Conservation (phyloP, 2,888 invertebrate species). For the Galerucella pusilla region DNA sequence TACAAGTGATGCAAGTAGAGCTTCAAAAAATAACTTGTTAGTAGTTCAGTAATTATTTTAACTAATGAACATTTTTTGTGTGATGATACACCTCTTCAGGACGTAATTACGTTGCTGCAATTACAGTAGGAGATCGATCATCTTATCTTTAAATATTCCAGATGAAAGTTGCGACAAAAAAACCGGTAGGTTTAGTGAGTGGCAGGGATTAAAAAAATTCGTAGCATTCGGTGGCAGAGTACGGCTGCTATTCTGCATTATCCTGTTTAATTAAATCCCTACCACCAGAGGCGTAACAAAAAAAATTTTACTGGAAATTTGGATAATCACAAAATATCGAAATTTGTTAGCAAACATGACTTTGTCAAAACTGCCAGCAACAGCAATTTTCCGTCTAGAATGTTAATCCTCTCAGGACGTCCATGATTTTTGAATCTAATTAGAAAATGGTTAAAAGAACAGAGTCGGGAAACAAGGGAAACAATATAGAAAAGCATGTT, state of each 20-base stretch:
- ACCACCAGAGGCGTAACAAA: background rate
- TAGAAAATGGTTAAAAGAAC: constrained; percentile 25
- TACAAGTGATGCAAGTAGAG: too few relatives aligned
- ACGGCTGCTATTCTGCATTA: background rate
- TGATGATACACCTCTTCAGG: background rate
- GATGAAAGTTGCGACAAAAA: background rate
- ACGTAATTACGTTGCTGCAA: background rate
- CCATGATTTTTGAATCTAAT: background rate
- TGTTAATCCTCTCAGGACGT: background rate
- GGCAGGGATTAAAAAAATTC: background rate
- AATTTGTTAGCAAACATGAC: too few relatives aligned
- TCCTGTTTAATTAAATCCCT: background rate
- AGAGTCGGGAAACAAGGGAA: background rate
- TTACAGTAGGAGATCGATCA: background rate
- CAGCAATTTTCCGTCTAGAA: background rate
- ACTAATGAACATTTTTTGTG: background rate
- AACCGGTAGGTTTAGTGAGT: constrained; percentile 2
- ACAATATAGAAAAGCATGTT: constrained; percentile 34
- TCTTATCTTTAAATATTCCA: background rate
- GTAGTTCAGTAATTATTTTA: background rate
- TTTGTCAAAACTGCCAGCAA: background rate
- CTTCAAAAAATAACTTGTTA: background rate
- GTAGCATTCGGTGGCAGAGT: background rate
- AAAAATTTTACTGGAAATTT: background rate
- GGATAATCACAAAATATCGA: background rate